Percentiles rank a stretch among this genome's conserved stretches.
Evolutionary conservation across 2,888 invertebrate species (phyloP).

Genomic region (Ophioninae sp.): DNA sequence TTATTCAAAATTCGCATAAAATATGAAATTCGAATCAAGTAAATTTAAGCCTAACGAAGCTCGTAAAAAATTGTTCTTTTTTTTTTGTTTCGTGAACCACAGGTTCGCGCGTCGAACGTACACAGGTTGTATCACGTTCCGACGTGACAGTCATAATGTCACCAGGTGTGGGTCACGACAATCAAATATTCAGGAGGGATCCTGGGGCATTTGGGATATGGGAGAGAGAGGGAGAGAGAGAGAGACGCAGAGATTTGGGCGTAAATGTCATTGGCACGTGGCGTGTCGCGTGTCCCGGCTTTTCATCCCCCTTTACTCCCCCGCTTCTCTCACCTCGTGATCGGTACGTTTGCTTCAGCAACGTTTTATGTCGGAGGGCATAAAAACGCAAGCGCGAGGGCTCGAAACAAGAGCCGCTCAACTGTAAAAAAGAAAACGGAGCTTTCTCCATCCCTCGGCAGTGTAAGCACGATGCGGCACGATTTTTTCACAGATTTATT

Average conservation of each 20-base stretch:
- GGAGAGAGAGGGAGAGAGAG: background rate
- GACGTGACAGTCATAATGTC: slow-evolving; percentile 38
- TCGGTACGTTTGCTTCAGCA: slow-evolving; percentile 36
- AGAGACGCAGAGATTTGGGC: slow-evolving; percentile 35
- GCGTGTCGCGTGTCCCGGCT: slow-evolving; percentile 42
- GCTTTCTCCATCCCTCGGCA: slow-evolving; percentile 21
- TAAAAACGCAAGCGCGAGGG: slow-evolving; percentile 45
- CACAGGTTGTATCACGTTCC: slow-evolving; percentile 26
- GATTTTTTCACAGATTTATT: slow-evolving; percentile 47
- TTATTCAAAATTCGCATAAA: background rate
- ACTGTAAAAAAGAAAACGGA: slow-evolving; percentile 47
- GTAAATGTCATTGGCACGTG: slow-evolving; percentile 57
- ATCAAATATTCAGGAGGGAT: slow-evolving; percentile 37
- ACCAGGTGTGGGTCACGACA: slow-evolving; percentile 31
- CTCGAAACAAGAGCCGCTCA: slow-evolving; percentile 5
- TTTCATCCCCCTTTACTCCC: slow-evolving; percentile 33
- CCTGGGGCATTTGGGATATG: slow-evolving; percentile 22
- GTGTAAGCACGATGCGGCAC: slow-evolving; percentile 38
- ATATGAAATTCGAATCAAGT: background rate
- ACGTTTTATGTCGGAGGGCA: slow-evolving; percentile 52
- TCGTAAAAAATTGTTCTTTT: slow-evolving; percentile 6
- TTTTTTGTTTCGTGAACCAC: background rate
- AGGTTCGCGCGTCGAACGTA: background rate
- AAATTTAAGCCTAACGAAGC: background rate
- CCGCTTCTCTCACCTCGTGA: slow-evolving; percentile 21